Evolutionary conservation across 2,888 invertebrate genomes (phyloP), one percentile per base, ranked within the genome.

Genomic region (Brachypterus glaber): DNA sequence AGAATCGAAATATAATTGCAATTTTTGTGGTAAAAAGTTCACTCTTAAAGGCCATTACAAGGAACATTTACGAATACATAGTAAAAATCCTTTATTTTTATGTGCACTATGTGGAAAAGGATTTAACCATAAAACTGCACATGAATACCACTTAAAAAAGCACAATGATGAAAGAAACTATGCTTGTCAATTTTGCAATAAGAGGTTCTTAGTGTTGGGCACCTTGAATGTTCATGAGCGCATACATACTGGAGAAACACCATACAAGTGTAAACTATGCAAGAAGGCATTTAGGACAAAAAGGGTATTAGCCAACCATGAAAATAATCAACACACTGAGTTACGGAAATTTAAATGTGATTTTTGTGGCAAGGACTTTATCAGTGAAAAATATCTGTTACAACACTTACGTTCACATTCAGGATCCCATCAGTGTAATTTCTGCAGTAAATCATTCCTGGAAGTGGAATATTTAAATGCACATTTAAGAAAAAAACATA

Each of bases 131-230:
- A 29, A 27, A 5, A 41, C 16, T 15, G 50, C 44, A 4, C 40
- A 51, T 17, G 42, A 44, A 15, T 51, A 53, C 44, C 53, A 53
- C 33, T 46, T 53, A 49, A 49, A 47, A 35, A 40, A 48, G 16
- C 53, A 53, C 32, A 44, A 25, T 3, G 45, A 48, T 17, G 44
- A 45, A 13, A 41, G 46, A 14, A 41, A 50, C n/a, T 40, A 45
- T 16, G 14, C 32, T 8, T 52, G 52, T 29, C 33, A 18, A 21
- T 47, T 35, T 33, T 52, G 52, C 36, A 37, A 45, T 1, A 45
- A 38, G 17, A 43, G 13, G 15, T 46, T 46, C 16, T 40, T 39
- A 12, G 42, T 26, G 8, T 24, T 39, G 34, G 17, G 33, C 4
- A 13, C 33, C n/a, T 33, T 47, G 25, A 52, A 48, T 35, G 36